A percentile compares a stretch with the other conserved stretches of the same genome.
Evolutionary conservation across 2,888 invertebrate species (phyloP).

Genomic region (Torymus aiolomorphi): DNA sequence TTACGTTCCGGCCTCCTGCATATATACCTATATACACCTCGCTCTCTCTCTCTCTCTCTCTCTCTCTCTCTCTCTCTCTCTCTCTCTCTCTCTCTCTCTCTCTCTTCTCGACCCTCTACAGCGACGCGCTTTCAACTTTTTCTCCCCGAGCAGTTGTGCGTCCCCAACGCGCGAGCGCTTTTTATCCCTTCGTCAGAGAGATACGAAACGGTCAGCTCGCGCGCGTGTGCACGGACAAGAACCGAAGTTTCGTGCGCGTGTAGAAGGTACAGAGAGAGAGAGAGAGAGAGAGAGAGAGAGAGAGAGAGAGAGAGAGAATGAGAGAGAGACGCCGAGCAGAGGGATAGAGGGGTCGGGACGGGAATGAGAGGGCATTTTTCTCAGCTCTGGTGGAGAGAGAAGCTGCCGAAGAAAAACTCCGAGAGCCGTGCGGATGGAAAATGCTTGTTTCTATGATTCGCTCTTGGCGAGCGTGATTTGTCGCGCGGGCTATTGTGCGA

Average conservation of each 20-base stretch:
- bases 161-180: constrained; percentile 39
- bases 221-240: constrained; percentile 20
- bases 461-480: constrained; percentile 45
- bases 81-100: too few relatives aligned
- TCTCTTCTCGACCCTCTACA: not conserved
- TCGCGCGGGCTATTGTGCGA: constrained; percentile 6
- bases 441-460: constrained; percentile 54
- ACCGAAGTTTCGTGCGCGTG: constrained; percentile 32
- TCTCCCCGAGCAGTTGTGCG: not conserved
- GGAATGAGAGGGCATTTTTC: constrained; percentile 55
- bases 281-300: too few relatives aligned
- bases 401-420: constrained; percentile 20
- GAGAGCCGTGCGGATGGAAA: constrained; percentile 50
- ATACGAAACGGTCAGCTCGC: constrained; percentile 54
- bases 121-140: constrained; percentile 12
- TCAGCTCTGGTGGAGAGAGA: not conserved
- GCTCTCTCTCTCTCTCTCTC: constrained; percentile 26
- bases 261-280: not conserved
- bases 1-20: too few relatives aligned
- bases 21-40: too few relatives aligned
- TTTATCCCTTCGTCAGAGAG: constrained; percentile 58
- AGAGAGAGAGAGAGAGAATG: too few relatives aligned
- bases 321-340: too few relatives aligned
- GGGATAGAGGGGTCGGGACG: constrained; percentile 35
- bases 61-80: too few relatives aligned